These are phyloP conservation scores for Cordilura impudica DNA, from an alignment of 2,888 invertebrate species.

Conservation along the genomic window DNA sequence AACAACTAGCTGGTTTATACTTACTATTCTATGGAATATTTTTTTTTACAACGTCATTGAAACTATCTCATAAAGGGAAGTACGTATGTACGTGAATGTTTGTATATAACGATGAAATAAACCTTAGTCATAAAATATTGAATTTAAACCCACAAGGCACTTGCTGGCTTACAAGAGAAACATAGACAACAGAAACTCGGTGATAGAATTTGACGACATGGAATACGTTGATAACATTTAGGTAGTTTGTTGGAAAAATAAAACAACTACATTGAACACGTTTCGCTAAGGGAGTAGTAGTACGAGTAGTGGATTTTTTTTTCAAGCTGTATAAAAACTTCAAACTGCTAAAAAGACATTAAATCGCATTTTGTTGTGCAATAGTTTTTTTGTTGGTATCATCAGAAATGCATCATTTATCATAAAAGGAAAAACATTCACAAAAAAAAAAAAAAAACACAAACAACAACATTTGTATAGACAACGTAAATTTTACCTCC, in stretches of 20 bases:
- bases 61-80: too few relatives aligned
- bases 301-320: too few relatives aligned
- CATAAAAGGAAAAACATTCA: conserved; percentile 35
- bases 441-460: not conserved
- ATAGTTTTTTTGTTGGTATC: conserved; percentile 39
- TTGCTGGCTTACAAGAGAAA: not conserved
- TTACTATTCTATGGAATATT: conserved; percentile 9
- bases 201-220: conserved; percentile 35
- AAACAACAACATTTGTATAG: not conserved
- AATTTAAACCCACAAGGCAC: conserved; percentile 56
- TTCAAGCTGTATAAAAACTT: not conserved
- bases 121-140: conserved; percentile 61
- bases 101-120: conserved; percentile 43
- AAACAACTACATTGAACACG: conserved; percentile 20
- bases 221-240: conserved; percentile 48
- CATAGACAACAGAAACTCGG: conserved; percentile 25
- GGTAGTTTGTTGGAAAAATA: conserved; percentile 25
- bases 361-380: conserved; percentile 58
- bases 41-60: conserved; percentile 1
- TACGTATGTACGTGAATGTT: not conserved
- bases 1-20: conserved; percentile 52
- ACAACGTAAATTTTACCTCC: conserved; percentile 3
- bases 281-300: conserved; percentile 41
- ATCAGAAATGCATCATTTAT: conserved; percentile 64
- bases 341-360: conserved; percentile 57